Conservation (phyloP, 2,113 vertebrate species). For the Cettia cetti region DNA sequence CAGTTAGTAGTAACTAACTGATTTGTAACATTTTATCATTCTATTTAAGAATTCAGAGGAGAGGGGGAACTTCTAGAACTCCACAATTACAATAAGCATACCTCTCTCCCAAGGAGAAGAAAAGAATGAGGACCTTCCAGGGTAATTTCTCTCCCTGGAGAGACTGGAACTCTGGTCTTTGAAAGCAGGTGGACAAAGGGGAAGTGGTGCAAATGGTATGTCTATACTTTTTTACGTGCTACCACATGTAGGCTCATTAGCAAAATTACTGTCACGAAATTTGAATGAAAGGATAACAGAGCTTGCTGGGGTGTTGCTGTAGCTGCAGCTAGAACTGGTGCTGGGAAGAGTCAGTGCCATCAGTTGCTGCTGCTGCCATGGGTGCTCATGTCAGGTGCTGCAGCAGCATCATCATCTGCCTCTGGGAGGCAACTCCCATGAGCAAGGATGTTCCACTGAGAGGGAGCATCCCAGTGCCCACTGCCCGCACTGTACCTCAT, state of each 20-base stretch:
- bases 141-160: not conserved
- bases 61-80: not conserved
- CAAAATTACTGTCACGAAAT: not conserved
- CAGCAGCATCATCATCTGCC: not conserved
- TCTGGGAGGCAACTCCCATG: accelerated
- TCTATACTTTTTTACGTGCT: not conserved
- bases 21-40: not conserved
- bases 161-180: not conserved
- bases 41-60: not conserved
- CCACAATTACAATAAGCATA: not conserved
- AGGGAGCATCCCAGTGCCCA: not conserved
- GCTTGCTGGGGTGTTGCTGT: not conserved
- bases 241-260: not conserved
- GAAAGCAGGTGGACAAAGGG: not conserved
- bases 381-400: not conserved
- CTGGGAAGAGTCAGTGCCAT: not conserved
- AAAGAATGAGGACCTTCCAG: not conserved
- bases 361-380: accelerated
- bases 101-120: not conserved
- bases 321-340: not conserved
- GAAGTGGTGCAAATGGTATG: not conserved
- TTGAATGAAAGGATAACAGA: not conserved
- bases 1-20: not conserved
- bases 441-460: not conserved
- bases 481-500: not conserved